Base-by-base conservation (phyloP, 2,113 vertebrate species). In the Octodon degus region DNA sequence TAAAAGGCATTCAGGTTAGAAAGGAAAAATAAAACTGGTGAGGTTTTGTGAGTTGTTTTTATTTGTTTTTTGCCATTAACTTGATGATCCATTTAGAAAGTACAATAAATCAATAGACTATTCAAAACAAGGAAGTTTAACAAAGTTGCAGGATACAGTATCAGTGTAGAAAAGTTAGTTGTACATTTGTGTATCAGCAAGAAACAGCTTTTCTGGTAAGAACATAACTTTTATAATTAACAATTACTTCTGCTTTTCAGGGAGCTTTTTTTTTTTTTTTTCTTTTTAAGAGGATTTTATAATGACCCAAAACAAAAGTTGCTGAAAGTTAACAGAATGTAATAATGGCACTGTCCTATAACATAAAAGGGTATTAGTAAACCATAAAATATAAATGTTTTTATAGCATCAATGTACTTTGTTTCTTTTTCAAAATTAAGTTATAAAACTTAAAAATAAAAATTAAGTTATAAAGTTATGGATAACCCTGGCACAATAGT, bases 61-160 rank as follows among this genome's bases (percentile, higher is more conserved):
- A 27, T 76, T 30, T 37, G 2, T 37, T 82, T 37, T 84, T 85
- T 96, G 63, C 63, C 0, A 13, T 65, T 65, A n/a, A 83, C 32
- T 40, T 86, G 19, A 85, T 90, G 34, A 79, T 68, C 22, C 88
- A 30, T 94, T 13, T 95, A 93, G 88, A 96, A 93, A 94, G 94
- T 83, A 34, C 11, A 76, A 0, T 82, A 16, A 85, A 43, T 85
- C 19, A 82, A 0, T 91, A 95, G 8, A 67, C 43, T 84, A 24
- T 27, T 81, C 85, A 8, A 82, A 81, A 72, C 50, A 60, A 50
- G 8, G 50, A 63, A 85, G 17, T 77, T 85, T 63, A 74, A 22
- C 17, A 85, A 20, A 62, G 34, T 77, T 93, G 4, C 5, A 82
- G 53, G 90, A 34, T 94, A 58, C 1, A 91, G 16, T 37, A 40